These are phyloP conservation scores for Pteromalus puparum DNA, from an alignment of 1,140 invertebrate species.

Conservation along the genomic window DNA sequence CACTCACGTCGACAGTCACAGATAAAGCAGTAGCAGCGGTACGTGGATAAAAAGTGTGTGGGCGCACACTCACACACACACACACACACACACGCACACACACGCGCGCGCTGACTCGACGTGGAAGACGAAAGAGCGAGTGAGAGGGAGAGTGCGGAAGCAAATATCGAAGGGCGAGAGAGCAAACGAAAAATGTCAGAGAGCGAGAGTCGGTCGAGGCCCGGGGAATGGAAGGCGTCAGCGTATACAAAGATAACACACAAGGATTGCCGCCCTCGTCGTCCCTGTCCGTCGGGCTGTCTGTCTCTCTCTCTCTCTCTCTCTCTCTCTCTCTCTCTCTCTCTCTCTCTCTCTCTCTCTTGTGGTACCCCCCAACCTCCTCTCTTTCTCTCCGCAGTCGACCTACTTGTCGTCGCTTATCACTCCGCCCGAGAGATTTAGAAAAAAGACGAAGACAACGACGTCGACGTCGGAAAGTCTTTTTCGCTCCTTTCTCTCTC, in stretches of 20 bases:
- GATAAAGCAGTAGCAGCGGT: neutral
- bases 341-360: neutral
- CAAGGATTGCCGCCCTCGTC: conserved; percentile 12
- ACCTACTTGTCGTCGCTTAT: conserved; percentile 46
- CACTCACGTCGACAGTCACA: neutral
- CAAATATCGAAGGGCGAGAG: neutral
- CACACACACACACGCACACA: no score
- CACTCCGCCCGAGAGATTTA: conserved; percentile 22
- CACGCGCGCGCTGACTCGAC: no score
- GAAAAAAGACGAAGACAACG: conserved; percentile 10
- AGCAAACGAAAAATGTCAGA: conserved; percentile 39
- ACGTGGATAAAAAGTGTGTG: neutral
- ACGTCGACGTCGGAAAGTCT: neutral
- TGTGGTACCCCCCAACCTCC: neutral
- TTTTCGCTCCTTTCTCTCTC: neutral
- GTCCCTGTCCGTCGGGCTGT: neutral
- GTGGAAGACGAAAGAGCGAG: no score
- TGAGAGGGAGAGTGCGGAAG: conserved; percentile 10
- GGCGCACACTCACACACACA: no score
- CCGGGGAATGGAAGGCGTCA: conserved; percentile 34
- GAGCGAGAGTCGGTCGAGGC: conserved; percentile 7
- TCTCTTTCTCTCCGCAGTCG: conserved; percentile 7
- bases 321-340: neutral
- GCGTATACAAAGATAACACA: conserved; percentile 32
- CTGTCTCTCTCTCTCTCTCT: neutral